These are phyloP conservation scores for Solea solea DNA, from an alignment of 2,113 vertebrate genomes.

Conservation along the genomic window DNA sequence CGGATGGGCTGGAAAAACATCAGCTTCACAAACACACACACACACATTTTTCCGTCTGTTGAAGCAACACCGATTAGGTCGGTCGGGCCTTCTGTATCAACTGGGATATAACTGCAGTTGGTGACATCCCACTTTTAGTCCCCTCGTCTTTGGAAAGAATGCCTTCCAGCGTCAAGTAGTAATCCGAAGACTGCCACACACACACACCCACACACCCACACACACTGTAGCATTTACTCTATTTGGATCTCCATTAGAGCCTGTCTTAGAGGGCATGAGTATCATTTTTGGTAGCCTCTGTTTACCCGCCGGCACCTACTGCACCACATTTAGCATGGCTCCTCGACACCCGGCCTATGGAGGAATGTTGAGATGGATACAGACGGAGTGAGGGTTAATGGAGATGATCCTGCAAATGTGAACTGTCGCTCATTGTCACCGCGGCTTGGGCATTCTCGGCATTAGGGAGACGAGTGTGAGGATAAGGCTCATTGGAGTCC, in stretches of 20 bases:
- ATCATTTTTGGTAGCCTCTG: constrained; percentile 43
- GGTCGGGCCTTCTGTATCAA: constrained; percentile 37
- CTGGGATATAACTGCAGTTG: constrained; percentile 40
- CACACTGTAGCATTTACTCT: constrained; percentile 26
- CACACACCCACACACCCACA: constrained; percentile 19
- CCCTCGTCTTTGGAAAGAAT: constrained; percentile 60
- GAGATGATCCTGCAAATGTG: constrained; percentile 45
- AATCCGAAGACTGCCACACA: constrained; percentile 43
- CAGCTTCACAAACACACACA: constrained; percentile 51
- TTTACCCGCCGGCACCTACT: constrained; percentile 52
- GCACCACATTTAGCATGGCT: constrained; percentile 42
- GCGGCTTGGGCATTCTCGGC: constrained; percentile 36
- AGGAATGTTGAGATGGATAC: constrained; percentile 55
- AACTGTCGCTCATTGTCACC: constrained; percentile 50
- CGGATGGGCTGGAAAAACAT: constrained; percentile 71
- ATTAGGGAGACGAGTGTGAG: constrained; percentile 53
- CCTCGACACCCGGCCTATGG: constrained; percentile 25
- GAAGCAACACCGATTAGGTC: constrained; percentile 45
- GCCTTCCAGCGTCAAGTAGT: constrained; percentile 3
- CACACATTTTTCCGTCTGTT: constrained; percentile 28
- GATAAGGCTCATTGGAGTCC: constrained; percentile 49
- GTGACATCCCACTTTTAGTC: constrained; percentile 32
- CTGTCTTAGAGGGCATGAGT: constrained; percentile 28
- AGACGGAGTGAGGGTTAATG: constrained; percentile 46
- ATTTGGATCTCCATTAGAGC: constrained; percentile 38